Conservation (phyloP, 2,888 invertebrate genomes). For the Tenthredo distinguenda region DNA sequence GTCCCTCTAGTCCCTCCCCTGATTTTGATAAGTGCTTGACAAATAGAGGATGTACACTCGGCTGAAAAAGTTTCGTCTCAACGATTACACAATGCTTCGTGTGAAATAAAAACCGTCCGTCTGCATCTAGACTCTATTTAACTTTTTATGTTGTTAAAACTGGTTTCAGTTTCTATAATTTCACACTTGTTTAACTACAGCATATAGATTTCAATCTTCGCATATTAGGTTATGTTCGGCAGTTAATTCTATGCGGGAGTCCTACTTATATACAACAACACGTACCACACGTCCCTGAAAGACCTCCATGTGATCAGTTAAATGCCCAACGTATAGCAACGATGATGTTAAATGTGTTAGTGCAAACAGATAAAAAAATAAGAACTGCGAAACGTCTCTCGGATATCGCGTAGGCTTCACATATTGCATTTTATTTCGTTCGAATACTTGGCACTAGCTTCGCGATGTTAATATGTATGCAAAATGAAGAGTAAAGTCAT, state of each 20-base stretch:
- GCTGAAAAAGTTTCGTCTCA: conserved; percentile 51
- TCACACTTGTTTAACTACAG: conserved; percentile 35
- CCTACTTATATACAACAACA: conserved; percentile 1
- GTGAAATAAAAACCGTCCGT: conserved; percentile 29
- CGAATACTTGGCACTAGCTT: conserved; percentile 45
- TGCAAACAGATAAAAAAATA: background rate
- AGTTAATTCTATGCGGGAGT: conserved; percentile 47
- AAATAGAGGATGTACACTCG: conserved; percentile 60
- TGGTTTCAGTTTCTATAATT: background rate
- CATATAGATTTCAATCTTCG: conserved; percentile 26
- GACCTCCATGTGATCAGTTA: conserved; percentile 48
- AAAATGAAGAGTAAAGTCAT: conserved; percentile 30
- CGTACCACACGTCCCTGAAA: conserved; percentile 27
- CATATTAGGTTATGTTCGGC: conserved; percentile 46
- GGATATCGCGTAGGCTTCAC: conserved; percentile 39
- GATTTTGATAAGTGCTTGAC: conserved; percentile 53
- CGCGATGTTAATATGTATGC: conserved; percentile 7
- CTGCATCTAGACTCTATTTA: conserved; percentile 38
- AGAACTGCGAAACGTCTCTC: background rate
- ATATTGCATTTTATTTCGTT: conserved; percentile 41
- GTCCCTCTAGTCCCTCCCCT: conserved; percentile 44
- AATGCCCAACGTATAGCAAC: conserved; percentile 39
- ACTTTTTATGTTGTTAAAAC: conserved; percentile 4
- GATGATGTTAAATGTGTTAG: conserved; percentile 2
- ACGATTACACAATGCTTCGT: conserved; percentile 51